Base-by-base conservation (phyloP, 1,140 invertebrate species). In the Plodia interpunctella region DNA sequence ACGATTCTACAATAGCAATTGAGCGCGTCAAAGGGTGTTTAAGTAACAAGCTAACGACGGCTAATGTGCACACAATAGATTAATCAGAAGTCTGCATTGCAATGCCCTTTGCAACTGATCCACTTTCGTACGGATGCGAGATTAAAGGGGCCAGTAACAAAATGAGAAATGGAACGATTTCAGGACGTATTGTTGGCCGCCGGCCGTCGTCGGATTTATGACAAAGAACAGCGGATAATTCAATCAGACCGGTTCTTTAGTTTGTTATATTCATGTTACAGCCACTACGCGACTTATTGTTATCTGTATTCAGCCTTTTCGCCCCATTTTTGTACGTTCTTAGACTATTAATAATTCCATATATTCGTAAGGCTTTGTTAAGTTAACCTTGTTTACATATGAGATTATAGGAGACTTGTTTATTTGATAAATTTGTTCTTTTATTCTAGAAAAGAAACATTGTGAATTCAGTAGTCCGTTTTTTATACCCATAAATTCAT, bases 131-230 rank as follows among this genome's bases (percentile, higher is more conserved):
- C 80, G 84, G 87, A 80, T 86, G 84, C 87, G 80, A 87, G 87
- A 89, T 89, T 89, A 89, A 89, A 89, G 84, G 84, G 84, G 87
- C 85, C 76, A 80, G 83, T 87, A 89, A 84, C 84, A 89, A 89
- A 89, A 89, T 87, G 87, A 87, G 87, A 87, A 89, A 89, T 89
- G 87, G 78, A 87, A 87, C 86, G 83, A 89, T 89, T 87, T 87
- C 80, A 85, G 80, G 79, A 83, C 80, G 84, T 77, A 89, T 87
- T 89, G 84, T 89, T 81, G 81, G 83, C 73, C 68, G 72, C 75
- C 72, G 76, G 74, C 80, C 84, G 83, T 82, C 81, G 83, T 81
- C 83, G 84, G 84, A 89, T 87, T 87, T 89, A 89, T 89, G 87
- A 89, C 84, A 89, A 89, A 89, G 84, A 87, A 84, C 79, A 75